Evolutionary conservation across 2,888 invertebrate species (phyloP).

Genomic region (Acleris emargana): DNA sequence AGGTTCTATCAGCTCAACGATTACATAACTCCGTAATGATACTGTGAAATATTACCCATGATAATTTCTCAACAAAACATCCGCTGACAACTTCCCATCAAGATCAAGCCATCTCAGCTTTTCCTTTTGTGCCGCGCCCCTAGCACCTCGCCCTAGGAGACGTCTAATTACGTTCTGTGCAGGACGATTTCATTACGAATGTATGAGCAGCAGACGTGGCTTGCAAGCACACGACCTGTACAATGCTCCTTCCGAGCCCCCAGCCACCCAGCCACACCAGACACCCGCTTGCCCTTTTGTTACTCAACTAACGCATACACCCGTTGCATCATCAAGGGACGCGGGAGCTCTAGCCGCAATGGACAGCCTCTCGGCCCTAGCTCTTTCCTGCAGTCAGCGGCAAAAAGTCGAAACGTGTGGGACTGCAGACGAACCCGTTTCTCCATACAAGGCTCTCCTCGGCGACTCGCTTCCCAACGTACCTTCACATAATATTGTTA

Average conservation of each 20-base stretch:
- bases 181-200: slow-evolving; percentile 74
- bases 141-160: slow-evolving; percentile 46
- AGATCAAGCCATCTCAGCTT: slow-evolving; percentile 12
- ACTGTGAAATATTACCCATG: not conserved
- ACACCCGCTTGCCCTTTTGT: slow-evolving; percentile 55
- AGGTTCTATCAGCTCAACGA: too few species aligned
- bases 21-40: not conserved
- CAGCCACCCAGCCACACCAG: slow-evolving; percentile 57
- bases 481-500: slow-evolving; percentile 83
- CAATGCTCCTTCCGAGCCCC: slow-evolving; percentile 68
- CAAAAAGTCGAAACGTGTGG: slow-evolving; percentile 83
- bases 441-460: slow-evolving; percentile 78
- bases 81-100: not conserved
- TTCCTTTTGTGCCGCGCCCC: slow-evolving; percentile 15
- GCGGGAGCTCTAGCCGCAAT: slow-evolving; percentile 54
- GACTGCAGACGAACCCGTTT: slow-evolving; percentile 81
- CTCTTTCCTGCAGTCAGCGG: slow-evolving; percentile 72
- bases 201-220: slow-evolving; percentile 71
- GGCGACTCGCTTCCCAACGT: slow-evolving; percentile 78
- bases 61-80: not conserved
- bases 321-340: slow-evolving; percentile 48
- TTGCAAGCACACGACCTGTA: slow-evolving; percentile 71
- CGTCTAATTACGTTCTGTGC: slow-evolving; percentile 67
- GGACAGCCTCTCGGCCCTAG: slow-evolving; percentile 60
- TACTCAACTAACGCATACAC: slow-evolving; percentile 41